Percentiles rank a stretch among this genome's conserved stretches.
Evolutionary conservation across 2,113 vertebrate species (phyloP).

Genomic region (Trachemys scripta): DNA sequence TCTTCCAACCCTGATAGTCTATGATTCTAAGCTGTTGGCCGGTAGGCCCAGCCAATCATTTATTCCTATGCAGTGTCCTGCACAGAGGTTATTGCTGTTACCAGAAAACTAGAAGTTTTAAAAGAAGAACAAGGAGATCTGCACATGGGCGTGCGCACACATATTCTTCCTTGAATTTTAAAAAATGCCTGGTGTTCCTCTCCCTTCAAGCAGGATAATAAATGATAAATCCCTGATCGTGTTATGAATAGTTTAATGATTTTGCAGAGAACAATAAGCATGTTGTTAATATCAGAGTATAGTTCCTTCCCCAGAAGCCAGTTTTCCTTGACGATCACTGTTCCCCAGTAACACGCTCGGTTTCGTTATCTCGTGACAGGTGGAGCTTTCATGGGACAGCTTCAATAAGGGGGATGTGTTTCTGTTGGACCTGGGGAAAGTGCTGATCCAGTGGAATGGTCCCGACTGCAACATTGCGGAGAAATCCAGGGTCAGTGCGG

Average conservation of each 20-base stretch:
- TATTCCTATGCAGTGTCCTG: not conserved
- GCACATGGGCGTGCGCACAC: no score
- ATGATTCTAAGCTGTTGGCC: not conserved
- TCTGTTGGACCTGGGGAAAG: conserved; percentile 90
- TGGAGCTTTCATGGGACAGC: conserved; percentile 89
- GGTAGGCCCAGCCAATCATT: not conserved
- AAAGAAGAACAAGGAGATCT: no score
- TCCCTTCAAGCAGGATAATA: not conserved
- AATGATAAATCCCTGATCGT: not conserved
- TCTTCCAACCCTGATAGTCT: no score
- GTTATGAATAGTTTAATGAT: not conserved
- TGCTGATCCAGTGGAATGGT: conserved; percentile 93
- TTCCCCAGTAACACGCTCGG: fast-evolving
- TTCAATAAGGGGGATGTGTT: conserved; percentile 92
- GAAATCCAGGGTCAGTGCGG: conserved; percentile 85
- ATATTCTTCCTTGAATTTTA: not conserved
- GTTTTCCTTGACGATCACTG: fast-evolving
- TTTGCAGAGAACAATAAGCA: not conserved
- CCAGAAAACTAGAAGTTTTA: not conserved
- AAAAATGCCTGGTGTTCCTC: not conserved
- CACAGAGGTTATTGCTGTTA: no score
- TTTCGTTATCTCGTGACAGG: conserved; percentile 71
- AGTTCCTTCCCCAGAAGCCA: not conserved
- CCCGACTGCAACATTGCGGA: conserved; percentile 89
- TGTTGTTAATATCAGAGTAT: not conserved